Percentiles rank a stretch among this genome's conserved stretches.
Conservation (phyloP, 2,888 invertebrate genomes). For the Tenthredo scrophulariae region DNA sequence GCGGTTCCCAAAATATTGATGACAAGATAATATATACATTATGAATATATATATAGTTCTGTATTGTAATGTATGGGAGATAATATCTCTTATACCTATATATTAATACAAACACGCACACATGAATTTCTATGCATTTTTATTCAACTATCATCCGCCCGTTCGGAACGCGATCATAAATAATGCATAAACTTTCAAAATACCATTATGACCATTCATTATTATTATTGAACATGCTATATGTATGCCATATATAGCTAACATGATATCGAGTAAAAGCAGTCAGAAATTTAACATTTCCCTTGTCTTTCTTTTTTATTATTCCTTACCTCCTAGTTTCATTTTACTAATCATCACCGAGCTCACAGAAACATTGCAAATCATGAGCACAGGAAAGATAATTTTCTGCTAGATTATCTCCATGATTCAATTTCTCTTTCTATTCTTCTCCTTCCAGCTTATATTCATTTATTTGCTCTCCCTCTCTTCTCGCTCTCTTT, state of each 20-base stretch:
- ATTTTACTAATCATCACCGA: neutral
- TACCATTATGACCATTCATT: neutral
- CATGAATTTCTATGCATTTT: neutral
- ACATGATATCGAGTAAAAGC: neutral
- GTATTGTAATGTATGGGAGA: neutral
- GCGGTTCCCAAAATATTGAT: conserved; percentile 11
- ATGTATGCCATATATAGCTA: neutral
- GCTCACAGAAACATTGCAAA: neutral
- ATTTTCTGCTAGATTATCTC: too few relatives aligned
- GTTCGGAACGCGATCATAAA: neutral
- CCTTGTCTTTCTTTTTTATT: neutral
- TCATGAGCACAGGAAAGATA: too few relatives aligned
- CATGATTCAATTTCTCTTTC: neutral
- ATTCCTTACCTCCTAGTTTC: neutral
- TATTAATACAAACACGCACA: too few relatives aligned
- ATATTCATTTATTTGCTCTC: neutral
- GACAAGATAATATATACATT: too few relatives aligned
- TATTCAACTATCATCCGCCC: conserved; percentile 2
- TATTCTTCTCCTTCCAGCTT: neutral
- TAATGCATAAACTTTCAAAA: conserved; percentile 37
- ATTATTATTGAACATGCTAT: neutral
- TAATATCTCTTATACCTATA: neutral
- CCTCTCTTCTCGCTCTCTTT: neutral
- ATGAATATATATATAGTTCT: neutral
- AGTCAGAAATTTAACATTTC: neutral